phyloP scores from a whole-genome alignment of 2,888 invertebrate species.

The Caenorhabditis panamensis region DNA sequence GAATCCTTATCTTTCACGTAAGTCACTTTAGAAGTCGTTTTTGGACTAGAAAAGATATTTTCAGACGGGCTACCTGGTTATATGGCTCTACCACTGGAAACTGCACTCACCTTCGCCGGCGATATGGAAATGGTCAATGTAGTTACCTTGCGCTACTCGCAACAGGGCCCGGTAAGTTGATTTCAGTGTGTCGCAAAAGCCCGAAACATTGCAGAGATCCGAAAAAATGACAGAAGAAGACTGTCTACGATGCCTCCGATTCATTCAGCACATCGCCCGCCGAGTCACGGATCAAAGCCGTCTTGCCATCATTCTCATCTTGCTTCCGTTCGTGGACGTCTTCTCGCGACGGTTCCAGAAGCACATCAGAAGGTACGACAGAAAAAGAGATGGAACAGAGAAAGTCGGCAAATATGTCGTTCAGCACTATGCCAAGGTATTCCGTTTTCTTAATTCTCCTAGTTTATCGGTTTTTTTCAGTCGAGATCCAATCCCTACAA shows the following conservation, averaged over 20 bases:
- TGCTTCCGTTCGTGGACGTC: constrained; percentile 15
- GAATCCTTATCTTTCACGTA: constrained; percentile 18
- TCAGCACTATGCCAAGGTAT: constrained; percentile 6
- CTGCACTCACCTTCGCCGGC: constrained; percentile 6
- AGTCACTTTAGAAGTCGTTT: background rate
- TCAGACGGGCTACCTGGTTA: constrained; percentile 36
- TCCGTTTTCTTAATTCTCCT: background rate
- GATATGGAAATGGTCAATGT: background rate
- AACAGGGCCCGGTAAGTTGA: background rate
- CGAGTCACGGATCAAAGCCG: constrained; percentile 20
- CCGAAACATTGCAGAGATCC: no score
- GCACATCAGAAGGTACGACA: constrained; percentile 10
- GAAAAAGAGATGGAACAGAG: background rate
- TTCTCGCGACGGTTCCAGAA: background rate
- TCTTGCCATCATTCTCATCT: constrained; percentile 36
- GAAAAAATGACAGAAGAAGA: constrained; percentile 28
- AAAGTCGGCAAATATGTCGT: background rate
- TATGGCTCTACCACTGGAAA: constrained; percentile 38
- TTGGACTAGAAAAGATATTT: background rate
- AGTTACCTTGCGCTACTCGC: background rate
- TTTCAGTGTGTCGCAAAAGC: no score
- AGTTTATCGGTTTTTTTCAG: background rate
- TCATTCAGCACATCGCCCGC: constrained; percentile 17
- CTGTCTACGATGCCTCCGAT: constrained; percentile 26
- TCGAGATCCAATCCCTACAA: background rate